Percentiles rank a stretch among this genome's conserved stretches.
These are phyloP conservation scores for Melierax canorus DNA, from an alignment of 2,113 vertebrate species.

Conservation along the genomic window DNA sequence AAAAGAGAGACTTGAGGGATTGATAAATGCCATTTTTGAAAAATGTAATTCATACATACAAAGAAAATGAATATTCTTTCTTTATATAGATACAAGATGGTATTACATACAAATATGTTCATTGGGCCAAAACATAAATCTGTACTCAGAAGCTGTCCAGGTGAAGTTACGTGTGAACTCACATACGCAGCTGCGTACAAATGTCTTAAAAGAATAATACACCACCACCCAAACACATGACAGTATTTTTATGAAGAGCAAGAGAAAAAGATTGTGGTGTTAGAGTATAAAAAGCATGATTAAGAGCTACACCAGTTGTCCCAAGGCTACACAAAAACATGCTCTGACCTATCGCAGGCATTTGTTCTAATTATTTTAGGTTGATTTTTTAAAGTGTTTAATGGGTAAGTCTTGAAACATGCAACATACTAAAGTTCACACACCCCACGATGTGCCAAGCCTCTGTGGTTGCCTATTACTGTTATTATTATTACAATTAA, in stretches of 20 bases:
- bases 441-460: background rate
- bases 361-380: background rate
- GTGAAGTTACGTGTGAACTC: background rate
- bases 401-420: background rate
- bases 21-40: background rate
- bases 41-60: background rate
- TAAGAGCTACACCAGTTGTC: background rate
- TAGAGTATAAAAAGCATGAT: background rate
- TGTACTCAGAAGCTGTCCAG: background rate
- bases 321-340: background rate
- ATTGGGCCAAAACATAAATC: background rate
- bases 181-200: background rate
- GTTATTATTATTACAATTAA: background rate
- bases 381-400: background rate
- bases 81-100: background rate
- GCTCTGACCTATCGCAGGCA: background rate
- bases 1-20: no score
- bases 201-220: background rate
- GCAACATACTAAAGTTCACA: background rate
- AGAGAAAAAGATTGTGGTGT: background rate
- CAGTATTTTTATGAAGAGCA: background rate
- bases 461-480: background rate
- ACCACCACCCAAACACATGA: background rate
- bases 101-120: background rate
- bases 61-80: background rate